phyloP scores from a whole-genome alignment of 2,888 invertebrate genomes.

The Flexamia atlantica region DNA sequence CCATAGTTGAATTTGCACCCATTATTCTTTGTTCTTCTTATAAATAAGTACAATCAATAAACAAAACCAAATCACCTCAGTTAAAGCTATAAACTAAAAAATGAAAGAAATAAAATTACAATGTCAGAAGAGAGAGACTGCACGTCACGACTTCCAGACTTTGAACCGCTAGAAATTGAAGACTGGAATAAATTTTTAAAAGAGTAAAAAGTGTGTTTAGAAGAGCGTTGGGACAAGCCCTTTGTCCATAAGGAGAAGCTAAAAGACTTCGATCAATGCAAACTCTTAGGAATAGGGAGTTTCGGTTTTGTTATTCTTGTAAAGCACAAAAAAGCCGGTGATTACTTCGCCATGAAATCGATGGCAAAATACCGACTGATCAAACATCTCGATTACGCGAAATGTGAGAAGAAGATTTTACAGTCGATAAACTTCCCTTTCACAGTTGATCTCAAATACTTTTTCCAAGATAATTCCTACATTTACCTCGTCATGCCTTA shows the following conservation, averaged over 20 bases:
- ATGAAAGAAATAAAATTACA: too few species aligned
- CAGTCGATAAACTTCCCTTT: slow-evolving; percentile 93
- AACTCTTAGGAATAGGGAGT: slow-evolving; percentile 77
- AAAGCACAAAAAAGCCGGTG: slow-evolving; percentile 75
- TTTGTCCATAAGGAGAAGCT: neutral
- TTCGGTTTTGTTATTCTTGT: slow-evolving; percentile 82
- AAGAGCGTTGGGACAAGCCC: neutral
- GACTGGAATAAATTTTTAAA: neutral
- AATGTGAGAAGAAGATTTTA: slow-evolving; percentile 91
- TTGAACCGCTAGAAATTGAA: neutral
- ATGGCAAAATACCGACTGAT: slow-evolving; percentile 81
- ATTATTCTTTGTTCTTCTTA: too few species aligned
- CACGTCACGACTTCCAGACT: too few species aligned
- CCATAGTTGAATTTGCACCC: too few species aligned
- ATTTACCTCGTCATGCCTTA: slow-evolving; percentile 92
- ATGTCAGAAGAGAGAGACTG: too few species aligned
- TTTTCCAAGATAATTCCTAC: slow-evolving; percentile 91
- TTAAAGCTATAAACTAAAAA: too few species aligned
- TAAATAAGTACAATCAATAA: too few species aligned
- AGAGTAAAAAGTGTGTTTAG: neutral
- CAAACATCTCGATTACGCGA: slow-evolving; percentile 80
- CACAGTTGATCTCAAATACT: slow-evolving; percentile 89
- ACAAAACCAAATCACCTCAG: too few species aligned
- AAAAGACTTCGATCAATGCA: neutral
- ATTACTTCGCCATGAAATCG: slow-evolving; percentile 81